Conservation (phyloP, 2,888 invertebrate species). For the Idaea straminata region DNA sequence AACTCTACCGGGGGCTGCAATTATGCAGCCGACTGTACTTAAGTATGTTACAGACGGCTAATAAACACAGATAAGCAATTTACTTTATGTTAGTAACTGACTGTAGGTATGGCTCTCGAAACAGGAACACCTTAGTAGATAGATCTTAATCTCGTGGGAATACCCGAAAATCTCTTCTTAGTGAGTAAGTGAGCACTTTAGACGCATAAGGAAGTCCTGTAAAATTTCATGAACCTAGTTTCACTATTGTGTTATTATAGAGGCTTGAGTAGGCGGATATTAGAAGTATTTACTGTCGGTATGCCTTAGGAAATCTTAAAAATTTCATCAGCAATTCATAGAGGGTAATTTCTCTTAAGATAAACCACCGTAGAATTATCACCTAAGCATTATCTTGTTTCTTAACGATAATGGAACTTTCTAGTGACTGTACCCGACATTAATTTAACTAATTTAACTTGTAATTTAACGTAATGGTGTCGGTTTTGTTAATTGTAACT, state of each 20-base stretch:
- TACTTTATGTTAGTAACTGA: background rate
- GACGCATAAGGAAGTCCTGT: background rate
- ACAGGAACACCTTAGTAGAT: background rate
- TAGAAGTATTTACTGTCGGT: background rate
- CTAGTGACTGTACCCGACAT: constrained; percentile 74
- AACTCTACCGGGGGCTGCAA: too few relatives aligned
- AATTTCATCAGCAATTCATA: background rate
- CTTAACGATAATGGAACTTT: constrained; percentile 78
- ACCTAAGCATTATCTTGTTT: constrained; percentile 63
- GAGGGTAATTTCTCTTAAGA: background rate
- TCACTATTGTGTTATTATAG: background rate
- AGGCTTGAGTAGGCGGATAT: too few relatives aligned
- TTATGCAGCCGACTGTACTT: too few relatives aligned
- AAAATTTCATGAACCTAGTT: background rate
- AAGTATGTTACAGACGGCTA: background rate
- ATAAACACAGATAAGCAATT: background rate
- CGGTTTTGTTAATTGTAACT: constrained; percentile 77
- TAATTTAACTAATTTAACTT: constrained; percentile 66
- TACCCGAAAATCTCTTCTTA: background rate
- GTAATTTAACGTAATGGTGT: constrained; percentile 74
- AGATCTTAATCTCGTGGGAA: background rate
- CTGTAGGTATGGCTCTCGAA: background rate
- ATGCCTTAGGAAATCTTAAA: background rate
- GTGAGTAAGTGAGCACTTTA: background rate
- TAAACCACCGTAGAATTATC: constrained; percentile 43